These are phyloP conservation scores for Crotalus tigris DNA, from an alignment of 2,113 vertebrate genomes.

Conservation along the genomic window DNA sequence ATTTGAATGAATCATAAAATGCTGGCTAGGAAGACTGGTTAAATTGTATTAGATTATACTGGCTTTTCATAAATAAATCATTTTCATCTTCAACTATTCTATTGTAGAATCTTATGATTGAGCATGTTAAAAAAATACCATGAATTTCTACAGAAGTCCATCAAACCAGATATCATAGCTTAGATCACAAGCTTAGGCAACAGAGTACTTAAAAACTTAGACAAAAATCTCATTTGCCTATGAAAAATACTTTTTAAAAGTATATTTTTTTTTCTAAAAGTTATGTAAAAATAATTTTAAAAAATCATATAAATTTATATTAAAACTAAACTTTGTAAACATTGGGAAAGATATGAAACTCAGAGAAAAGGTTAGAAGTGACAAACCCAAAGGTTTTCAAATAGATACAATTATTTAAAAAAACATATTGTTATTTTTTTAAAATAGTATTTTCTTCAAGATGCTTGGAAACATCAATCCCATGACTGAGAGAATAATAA, in stretches of 20 bases:
- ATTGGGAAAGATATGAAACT: background rate
- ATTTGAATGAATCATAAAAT: background rate
- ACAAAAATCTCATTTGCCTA: background rate
- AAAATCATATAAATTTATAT: background rate
- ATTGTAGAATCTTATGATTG: background rate
- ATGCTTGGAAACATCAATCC: background rate
- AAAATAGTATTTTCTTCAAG: background rate
- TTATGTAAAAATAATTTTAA: background rate
- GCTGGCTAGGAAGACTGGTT: background rate
- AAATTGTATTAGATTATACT: background rate
- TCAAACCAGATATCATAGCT: background rate
- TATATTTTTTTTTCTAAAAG: background rate
- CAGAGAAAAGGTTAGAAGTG: background rate
- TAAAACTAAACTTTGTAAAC: background rate
- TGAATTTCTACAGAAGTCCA: background rate
- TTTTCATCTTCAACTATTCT: background rate
- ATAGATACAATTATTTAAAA: background rate
- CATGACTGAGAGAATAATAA: background rate
- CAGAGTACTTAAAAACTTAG: background rate
- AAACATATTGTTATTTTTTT: background rate
- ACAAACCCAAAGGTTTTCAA: background rate
- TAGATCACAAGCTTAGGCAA: background rate
- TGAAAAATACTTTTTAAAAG: background rate
- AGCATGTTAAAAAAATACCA: background rate
- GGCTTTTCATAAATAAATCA: background rate